phyloP scores from a whole-genome alignment of 2,888 invertebrate species.

The Andrena bicolor region DNA sequence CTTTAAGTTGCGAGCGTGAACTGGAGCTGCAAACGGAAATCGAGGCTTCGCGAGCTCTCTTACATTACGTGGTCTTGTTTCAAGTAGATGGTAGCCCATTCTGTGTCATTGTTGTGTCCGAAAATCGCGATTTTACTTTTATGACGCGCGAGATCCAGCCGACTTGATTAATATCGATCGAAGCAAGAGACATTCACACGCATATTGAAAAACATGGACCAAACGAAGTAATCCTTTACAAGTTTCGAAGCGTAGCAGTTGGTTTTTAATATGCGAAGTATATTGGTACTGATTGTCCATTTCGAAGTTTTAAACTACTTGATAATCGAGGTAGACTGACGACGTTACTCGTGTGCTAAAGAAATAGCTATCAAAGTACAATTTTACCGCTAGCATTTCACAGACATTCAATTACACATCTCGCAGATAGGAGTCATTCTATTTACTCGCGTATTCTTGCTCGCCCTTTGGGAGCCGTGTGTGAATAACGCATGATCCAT shows the following conservation, averaged over 20 bases:
- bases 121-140: not conserved
- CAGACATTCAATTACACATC: conserved; percentile 20
- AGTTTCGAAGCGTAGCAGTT: conserved; percentile 28
- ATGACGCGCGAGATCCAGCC: too few species aligned
- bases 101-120: not conserved
- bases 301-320: conserved; percentile 42
- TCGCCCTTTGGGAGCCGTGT: not conserved
- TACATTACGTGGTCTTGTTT: not conserved
- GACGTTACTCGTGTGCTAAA: conserved; percentile 41
- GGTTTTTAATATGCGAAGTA: conserved; percentile 32
- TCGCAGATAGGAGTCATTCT: conserved; percentile 47
- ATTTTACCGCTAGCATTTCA: conserved; percentile 50
- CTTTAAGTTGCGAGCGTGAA: conserved; percentile 17
- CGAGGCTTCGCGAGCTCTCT: not conserved
- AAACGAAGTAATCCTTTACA: conserved; percentile 50
- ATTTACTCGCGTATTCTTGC: conserved; percentile 18
- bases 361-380: conserved; percentile 61
- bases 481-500: conserved; percentile 12
- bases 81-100: not conserved
- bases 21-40: not conserved
- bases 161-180: conserved; percentile 12
- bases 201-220: conserved; percentile 58
- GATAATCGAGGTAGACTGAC: conserved; percentile 40
- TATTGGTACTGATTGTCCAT: conserved; percentile 27
- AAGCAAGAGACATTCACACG: conserved; percentile 21